A percentile compares a stretch with the other conserved stretches of the same genome.
These are phyloP conservation scores for Microctenopoma steveboyesi DNA, from an alignment of 2,797 vertebrate genomes.

Conservation along the genomic window DNA sequence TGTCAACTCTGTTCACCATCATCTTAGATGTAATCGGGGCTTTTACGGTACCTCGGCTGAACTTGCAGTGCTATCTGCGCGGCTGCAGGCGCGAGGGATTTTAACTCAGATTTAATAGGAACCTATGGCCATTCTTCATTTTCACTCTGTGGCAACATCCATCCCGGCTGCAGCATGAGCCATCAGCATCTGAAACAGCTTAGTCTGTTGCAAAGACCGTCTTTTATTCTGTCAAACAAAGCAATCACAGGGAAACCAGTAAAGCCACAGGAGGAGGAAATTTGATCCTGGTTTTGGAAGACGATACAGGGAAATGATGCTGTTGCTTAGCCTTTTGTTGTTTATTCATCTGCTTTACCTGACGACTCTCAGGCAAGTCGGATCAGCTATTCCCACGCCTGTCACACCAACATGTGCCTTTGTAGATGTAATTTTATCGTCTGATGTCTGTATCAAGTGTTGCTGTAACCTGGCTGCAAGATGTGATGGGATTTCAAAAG, in stretches of 20 bases:
- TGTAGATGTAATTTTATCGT: not conserved
- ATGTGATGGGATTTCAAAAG: not conserved
- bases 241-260: conserved; percentile 38
- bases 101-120: conserved; percentile 46
- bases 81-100: conserved; percentile 43
- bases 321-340: conserved; percentile 17
- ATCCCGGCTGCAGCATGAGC: conserved; percentile 47
- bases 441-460: not conserved
- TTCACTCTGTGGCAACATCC: conserved; percentile 54
- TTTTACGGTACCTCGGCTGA: conserved; percentile 46
- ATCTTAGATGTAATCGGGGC: conserved; percentile 57
- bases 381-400: not conserved
- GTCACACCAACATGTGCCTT: not conserved
- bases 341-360: conserved; percentile 29
- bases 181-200: conserved; percentile 59
- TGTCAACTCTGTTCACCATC: conserved; percentile 44
- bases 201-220: conserved; percentile 47
- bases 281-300: conserved; percentile 38
- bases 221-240: conserved; percentile 55
- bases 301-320: conserved; percentile 15
- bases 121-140: conserved; percentile 52
- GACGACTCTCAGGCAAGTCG: conserved; percentile 4
- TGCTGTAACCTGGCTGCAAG: not conserved
- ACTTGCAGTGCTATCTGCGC: conserved; percentile 31
- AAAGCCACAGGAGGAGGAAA: conserved; percentile 30